phyloP scores from a whole-genome alignment of 2,113 vertebrate species.

The Hippocampus mohnikei region DNA sequence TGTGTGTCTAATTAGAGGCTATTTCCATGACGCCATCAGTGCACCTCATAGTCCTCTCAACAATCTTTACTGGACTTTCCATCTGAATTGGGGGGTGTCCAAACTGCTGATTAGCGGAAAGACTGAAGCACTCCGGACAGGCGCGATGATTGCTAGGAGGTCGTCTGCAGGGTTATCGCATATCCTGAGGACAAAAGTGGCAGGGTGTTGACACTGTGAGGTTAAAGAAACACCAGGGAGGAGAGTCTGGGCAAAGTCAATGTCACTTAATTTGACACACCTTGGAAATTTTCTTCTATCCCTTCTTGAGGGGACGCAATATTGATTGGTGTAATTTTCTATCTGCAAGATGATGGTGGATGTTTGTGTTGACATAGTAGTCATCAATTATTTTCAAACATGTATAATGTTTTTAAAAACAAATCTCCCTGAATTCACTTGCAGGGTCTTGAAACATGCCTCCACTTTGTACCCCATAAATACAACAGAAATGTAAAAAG shows the following conservation, averaged over 20 bases:
- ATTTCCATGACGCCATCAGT: background rate
- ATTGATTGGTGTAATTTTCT: background rate
- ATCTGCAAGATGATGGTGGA: background rate
- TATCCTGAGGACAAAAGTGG: conserved; percentile 11
- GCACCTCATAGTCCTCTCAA: background rate
- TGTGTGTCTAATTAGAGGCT: too few species aligned
- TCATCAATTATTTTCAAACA: too few species aligned
- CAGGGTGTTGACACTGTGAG: conserved; percentile 2
- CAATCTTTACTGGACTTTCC: conserved; percentile 5
- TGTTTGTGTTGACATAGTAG: background rate
- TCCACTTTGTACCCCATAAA: too few species aligned
- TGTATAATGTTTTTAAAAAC: background rate
- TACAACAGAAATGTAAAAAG: too few species aligned
- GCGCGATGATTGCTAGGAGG: conserved; percentile 12
- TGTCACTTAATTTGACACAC: background rate
- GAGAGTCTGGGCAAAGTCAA: background rate
- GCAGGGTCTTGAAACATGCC: too few species aligned
- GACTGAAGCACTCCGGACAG: background rate
- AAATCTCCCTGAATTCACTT: background rate
- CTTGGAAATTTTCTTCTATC: background rate
- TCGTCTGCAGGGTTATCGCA: background rate
- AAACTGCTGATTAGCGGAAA: conserved; percentile 3
- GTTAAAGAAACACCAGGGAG: conserved; percentile 9
- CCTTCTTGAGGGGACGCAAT: background rate
- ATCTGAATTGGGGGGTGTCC: conserved; percentile 1